A percentile compares a stretch with the other conserved stretches of the same genome.
phyloP scores from a whole-genome alignment of 2,888 invertebrate genomes.

The Ornithoptera alexandrae region DNA sequence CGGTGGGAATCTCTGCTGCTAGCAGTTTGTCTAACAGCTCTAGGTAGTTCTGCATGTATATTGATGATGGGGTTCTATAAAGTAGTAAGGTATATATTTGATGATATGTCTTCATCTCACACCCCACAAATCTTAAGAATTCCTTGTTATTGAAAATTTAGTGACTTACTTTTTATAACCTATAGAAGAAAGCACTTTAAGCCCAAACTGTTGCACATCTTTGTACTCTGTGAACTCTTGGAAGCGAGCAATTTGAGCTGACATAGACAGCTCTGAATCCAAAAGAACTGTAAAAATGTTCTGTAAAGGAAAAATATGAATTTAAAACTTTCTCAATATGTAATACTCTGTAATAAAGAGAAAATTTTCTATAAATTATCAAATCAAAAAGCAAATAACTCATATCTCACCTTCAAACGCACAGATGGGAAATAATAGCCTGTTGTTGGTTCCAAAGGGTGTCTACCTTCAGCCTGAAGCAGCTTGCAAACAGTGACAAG shows the following conservation, averaged over 20 bases:
- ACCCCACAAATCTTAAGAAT: too few relatives aligned
- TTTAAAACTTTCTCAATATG: too few relatives aligned
- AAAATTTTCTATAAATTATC: too few relatives aligned
- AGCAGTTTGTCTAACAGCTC: conserved; percentile 81
- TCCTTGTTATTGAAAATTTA: not conserved
- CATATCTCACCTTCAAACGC: conserved; percentile 79
- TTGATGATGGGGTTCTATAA: conserved; percentile 73
- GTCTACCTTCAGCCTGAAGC: conserved; percentile 85
- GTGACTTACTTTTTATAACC: conserved; percentile 64
- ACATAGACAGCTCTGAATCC: conserved; percentile 81
- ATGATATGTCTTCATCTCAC: too few relatives aligned
- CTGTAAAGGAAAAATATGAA: conserved; percentile 45
- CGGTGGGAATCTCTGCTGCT: conserved; percentile 71
- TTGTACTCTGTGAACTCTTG: conserved; percentile 87
- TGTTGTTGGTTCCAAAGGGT: conserved; percentile 79
- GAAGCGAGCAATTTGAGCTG: conserved; percentile 82
- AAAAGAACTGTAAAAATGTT: conserved; percentile 83
- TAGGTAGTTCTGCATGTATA: conserved; percentile 82
- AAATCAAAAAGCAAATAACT: not conserved
- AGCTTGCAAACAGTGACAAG: conserved; percentile 87
- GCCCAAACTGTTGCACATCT: conserved; percentile 87
- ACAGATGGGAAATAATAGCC: conserved; percentile 83
- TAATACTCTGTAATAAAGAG: too few relatives aligned
- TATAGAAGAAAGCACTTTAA: conserved; percentile 71
- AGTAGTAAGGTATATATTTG: too few relatives aligned